Percentiles rank a stretch among this genome's conserved stretches.
phyloP scores from a whole-genome alignment of 2,113 vertebrate genomes.

The Thamnophis sirtalis region DNA sequence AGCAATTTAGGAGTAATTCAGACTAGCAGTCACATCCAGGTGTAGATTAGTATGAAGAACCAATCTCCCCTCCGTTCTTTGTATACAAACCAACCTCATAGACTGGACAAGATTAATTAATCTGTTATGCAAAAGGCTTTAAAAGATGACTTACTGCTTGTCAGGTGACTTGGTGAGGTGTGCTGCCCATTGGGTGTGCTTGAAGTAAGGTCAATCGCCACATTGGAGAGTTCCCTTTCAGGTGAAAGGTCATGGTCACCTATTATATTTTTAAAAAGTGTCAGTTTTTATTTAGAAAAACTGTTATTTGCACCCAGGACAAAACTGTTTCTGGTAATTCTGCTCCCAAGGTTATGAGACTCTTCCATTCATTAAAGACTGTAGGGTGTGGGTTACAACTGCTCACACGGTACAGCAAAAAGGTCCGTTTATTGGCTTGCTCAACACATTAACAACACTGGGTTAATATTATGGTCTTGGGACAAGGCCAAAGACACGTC shows the following conservation, averaged over 20 bases:
- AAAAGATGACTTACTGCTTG: conserved; percentile 81
- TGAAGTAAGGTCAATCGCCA: conserved; percentile 88
- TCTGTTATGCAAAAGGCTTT: conserved; percentile 42
- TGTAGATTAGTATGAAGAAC: conserved; percentile 55
- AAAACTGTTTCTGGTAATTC: rapidly evolving
- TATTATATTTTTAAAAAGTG: conserved; percentile 63
- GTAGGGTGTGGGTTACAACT: neutral
- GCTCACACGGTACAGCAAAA: neutral
- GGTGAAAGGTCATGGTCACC: conserved; percentile 96
- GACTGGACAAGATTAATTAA: conserved; percentile 49
- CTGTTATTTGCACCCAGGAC: neutral
- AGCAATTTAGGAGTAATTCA: conserved; percentile 69
- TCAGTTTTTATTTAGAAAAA: conserved; percentile 43
- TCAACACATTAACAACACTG: neutral
- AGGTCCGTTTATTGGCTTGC: conserved; percentile 8
- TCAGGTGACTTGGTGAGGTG: conserved; percentile 84
- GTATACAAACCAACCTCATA: conserved; percentile 40
- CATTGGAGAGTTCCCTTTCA: conserved; percentile 85
- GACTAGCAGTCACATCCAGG: conserved; percentile 69
- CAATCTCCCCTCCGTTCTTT: conserved; percentile 47
- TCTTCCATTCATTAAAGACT: neutral
- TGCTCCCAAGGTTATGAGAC: rapidly evolving
- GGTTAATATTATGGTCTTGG: conserved; percentile 9
- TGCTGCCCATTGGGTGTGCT: conserved; percentile 89
- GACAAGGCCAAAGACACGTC: neutral